Evolutionary conservation across 2,888 invertebrate genomes (phyloP).

Genomic region (Meandrusa payeni): DNA sequence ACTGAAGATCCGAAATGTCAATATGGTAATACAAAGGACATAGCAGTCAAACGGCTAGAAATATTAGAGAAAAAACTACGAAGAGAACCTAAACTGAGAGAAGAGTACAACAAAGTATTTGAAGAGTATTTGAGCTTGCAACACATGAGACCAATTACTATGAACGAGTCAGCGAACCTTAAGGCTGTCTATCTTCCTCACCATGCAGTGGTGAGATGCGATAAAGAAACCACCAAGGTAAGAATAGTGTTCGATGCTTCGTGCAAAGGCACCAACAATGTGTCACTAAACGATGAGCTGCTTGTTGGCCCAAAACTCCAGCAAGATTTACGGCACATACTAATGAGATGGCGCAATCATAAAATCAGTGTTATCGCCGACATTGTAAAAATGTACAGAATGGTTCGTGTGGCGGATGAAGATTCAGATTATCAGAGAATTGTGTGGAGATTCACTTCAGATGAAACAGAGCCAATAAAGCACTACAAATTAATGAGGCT

Average conservation of each 20-base stretch:
- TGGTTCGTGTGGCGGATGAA: constrained; percentile 17
- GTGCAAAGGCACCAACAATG: constrained; percentile 12
- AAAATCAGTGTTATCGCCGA: constrained; percentile 20
- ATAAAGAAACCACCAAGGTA: constrained; percentile 24
- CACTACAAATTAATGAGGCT: constrained; percentile 22
- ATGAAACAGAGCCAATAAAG: constrained; percentile 1
- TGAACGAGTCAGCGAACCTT: neutral
- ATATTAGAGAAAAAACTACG: constrained; percentile 26
- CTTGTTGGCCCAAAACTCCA: constrained; percentile 27
- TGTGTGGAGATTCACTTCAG: constrained; percentile 26
- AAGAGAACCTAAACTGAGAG: constrained; percentile 14
- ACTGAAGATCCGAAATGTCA: constrained; percentile 19
- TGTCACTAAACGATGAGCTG: no score
- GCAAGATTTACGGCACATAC: constrained; percentile 23
- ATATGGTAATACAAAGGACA: constrained; percentile 24
- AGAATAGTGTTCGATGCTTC: constrained; percentile 26
- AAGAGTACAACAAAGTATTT: constrained; percentile 1
- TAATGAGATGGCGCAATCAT: constrained; percentile 18
- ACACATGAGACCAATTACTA: neutral
- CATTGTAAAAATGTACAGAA: constrained; percentile 28
- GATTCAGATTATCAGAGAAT: constrained; percentile 28
- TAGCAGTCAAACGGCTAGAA: constrained; percentile 26
- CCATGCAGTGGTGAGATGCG: constrained; percentile 24
- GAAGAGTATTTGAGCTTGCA: constrained; percentile 1
- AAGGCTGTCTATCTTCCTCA: constrained; percentile 25